These are phyloP conservation scores for Yponomeuta malinellus DNA, from an alignment of 2,888 invertebrate genomes.

Conservation along the genomic window DNA sequence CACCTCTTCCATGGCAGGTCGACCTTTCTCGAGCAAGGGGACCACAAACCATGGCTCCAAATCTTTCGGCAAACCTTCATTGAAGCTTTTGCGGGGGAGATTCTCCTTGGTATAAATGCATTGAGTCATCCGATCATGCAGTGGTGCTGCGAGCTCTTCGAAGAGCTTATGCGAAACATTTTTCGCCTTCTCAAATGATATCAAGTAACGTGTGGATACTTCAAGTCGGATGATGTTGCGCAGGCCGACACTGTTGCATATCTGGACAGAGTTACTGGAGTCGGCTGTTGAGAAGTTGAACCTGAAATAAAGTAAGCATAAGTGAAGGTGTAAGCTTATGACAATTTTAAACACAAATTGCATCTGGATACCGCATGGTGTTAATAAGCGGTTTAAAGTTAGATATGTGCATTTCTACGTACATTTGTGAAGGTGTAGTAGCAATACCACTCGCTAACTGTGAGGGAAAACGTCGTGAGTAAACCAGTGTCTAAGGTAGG, in stretches of 20 bases:
- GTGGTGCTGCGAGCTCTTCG: conserved; percentile 70
- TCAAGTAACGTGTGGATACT: conserved; percentile 84
- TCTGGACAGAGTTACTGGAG: conserved; percentile 97
- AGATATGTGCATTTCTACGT: too few species aligned
- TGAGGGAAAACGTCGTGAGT: too few species aligned
- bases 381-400: too few species aligned
- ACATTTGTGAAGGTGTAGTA: too few species aligned
- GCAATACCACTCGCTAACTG: too few species aligned
- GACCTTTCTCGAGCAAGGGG: conserved; percentile 86
- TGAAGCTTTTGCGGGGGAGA: conserved; percentile 79
- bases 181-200: conserved; percentile 63
- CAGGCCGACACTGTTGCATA: conserved; percentile 90
- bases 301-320: conserved; percentile 55
- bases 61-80: conserved; percentile 78
- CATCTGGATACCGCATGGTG: too few species aligned
- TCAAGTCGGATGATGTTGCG: conserved; percentile 87
- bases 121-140: conserved; percentile 96
- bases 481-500: too few species aligned
- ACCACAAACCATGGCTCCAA: conserved; percentile 88
- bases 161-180: conserved; percentile 49
- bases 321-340: neutral
- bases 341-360: too few species aligned
- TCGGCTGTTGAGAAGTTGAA: conserved; percentile 97
- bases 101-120: conserved; percentile 84
- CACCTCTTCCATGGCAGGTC: conserved; percentile 86